These are phyloP conservation scores for Morone chrysops DNA, from an alignment of 2,113 vertebrate species.

Conservation along the genomic window DNA sequence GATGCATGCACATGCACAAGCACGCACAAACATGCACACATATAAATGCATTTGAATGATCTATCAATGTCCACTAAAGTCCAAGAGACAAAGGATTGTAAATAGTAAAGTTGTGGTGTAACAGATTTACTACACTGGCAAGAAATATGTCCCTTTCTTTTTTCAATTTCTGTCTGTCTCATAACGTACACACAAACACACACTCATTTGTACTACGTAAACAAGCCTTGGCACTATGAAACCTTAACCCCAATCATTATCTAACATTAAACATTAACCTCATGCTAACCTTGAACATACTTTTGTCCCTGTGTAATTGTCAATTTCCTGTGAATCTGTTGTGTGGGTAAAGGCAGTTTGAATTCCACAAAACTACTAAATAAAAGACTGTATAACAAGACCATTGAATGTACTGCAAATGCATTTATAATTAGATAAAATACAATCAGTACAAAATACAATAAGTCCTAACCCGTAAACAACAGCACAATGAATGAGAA, in stretches of 20 bases:
- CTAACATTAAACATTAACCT: not conserved
- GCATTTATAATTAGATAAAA: no score
- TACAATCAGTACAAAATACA: not conserved
- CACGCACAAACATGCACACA: not conserved
- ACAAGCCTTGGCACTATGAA: not conserved
- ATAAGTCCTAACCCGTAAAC: no score
- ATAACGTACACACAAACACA: not conserved
- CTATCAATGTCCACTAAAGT: constrained; percentile 26
- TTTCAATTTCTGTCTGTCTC: constrained; percentile 1
- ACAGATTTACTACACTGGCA: not conserved
- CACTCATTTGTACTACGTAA: not conserved
- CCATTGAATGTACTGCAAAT: no score
- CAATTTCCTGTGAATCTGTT: no score
- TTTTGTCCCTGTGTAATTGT: not conserved
- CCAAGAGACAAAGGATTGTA: constrained; percentile 18
- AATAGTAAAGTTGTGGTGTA: constrained; percentile 13
- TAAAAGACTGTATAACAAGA: no score
- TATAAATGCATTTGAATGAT: constrained; percentile 20
- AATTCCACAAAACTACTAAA: no score
- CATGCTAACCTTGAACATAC: not conserved
- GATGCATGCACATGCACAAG: constrained; percentile 12
- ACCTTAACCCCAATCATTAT: not conserved
- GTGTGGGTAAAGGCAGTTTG: no score
- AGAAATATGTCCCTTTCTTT: constrained; percentile 3
- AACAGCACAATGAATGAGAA: not conserved